Base-by-base conservation (phyloP, 1,140 invertebrate species). In the Venustaconcha ellipsiformis region DNA sequence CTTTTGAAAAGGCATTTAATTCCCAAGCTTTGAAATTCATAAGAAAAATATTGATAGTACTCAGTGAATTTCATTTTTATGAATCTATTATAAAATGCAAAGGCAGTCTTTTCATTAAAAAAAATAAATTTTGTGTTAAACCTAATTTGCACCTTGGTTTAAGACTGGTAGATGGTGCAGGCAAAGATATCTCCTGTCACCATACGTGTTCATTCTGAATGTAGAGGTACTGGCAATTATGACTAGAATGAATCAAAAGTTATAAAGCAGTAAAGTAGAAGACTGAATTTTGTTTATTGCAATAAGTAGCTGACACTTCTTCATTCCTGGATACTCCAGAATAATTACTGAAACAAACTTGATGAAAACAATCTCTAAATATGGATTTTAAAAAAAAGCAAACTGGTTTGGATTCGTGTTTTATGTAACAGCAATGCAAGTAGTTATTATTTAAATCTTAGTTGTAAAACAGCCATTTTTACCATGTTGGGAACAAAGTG, bases 251-350 rank as follows among this genome's bases (percentile, higher is more conserved):
- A 77, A 77, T 70, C 55, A 23, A 48, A 62, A 71, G 20, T 71
- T 77, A 12, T 67, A 67, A 20, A 70, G 69, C 8, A 72, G 71
- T 14, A 67, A 57, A 37, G 17, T 67, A 20, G 17, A 66, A 48
- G 26, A 66, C 6, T 20, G 69, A 77, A 17, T 77, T 62, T 70
- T 18, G 37, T 6, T 13, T 78, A 23, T 62, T 66, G 64, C 57
- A 72, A 67, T 67, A 23, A 6, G 30, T 67, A 12, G 68, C 67
- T 66, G 74, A 76, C 26, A 76, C 74, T 14, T 18, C 48, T 13
- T 20, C 56, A 2, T 14, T 20, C 14, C 18, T 57, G n/a, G 67
- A 68, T 68, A 62, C 69, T 57, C 0, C 68, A 37, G 60, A 76
- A 66, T 66, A 59, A 66, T 67, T 64, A 2, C 67, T 71, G 37